These are phyloP conservation scores for Burhinus bistriatus DNA, from an alignment of 2,113 vertebrate genomes.

Conservation along the genomic window DNA sequence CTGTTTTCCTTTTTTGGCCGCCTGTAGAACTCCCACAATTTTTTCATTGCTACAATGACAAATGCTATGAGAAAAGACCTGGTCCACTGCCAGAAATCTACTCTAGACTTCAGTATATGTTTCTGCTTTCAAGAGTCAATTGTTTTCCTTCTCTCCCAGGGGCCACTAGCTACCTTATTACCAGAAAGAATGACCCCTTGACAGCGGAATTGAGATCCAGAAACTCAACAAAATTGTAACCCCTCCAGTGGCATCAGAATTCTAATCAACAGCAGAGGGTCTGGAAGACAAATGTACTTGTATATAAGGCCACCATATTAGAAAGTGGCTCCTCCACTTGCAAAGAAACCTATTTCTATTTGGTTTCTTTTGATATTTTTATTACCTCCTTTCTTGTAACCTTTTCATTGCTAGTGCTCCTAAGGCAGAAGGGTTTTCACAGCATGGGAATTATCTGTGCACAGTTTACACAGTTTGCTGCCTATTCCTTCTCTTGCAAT, in stretches of 20 bases:
- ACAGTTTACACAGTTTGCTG: conserved; percentile 52
- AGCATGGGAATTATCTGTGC: conserved; percentile 33
- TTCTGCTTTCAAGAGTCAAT: conserved; percentile 66
- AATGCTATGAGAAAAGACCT: conserved; percentile 61
- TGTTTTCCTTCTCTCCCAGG: conserved; percentile 69
- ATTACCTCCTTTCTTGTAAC: conserved; percentile 55
- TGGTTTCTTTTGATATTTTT: conserved; percentile 58
- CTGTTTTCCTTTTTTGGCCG: conserved; percentile 24
- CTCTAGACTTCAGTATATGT: conserved; percentile 55
- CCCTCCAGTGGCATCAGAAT: conserved; percentile 60
- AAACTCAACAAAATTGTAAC: conserved; percentile 70
- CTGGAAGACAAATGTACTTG: conserved; percentile 70
- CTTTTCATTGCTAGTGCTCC: conserved; percentile 49
- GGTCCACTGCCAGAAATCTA: conserved; percentile 61
- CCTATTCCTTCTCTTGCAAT: conserved; percentile 42
- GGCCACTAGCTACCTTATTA: conserved; percentile 72
- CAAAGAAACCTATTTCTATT: conserved; percentile 52
- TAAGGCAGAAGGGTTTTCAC: conserved; percentile 44
- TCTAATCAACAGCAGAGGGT: conserved; percentile 67
- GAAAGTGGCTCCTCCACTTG: conserved; percentile 50
- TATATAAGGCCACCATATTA: conserved; percentile 53
- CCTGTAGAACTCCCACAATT: conserved; percentile 49
- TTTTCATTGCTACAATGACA: conserved; percentile 58
- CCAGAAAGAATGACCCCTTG: conserved; percentile 72
- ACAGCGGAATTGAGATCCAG: conserved; percentile 60